phyloP scores from a whole-genome alignment of 2,113 vertebrate genomes.

The Eclectus roratus region DNA sequence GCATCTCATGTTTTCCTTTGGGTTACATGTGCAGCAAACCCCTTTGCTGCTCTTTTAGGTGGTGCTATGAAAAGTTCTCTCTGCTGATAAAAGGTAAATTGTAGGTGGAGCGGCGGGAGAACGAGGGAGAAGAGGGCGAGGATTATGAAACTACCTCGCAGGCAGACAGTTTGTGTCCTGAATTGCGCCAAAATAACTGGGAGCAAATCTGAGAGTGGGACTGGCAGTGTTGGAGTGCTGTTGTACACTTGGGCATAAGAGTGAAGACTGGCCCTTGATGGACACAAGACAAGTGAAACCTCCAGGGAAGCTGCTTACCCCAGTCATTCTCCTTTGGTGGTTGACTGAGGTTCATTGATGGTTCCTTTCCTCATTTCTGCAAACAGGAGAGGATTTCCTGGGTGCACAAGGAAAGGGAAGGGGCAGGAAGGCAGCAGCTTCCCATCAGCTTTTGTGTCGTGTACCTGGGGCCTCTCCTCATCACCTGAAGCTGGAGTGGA shows the following conservation, averaged over 20 bases:
- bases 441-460: neutral
- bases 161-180: neutral
- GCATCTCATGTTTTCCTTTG: slow-evolving; percentile 35
- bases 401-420: neutral
- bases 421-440: neutral
- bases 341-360: neutral
- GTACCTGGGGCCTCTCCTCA: neutral
- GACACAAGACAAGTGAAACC: fast-evolving
- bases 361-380: neutral
- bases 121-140: neutral
- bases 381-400: neutral
- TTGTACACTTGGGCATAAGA: neutral
- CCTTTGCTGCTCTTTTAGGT: neutral
- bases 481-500: neutral
- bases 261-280: neutral
- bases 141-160: neutral
- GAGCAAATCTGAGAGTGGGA: neutral
- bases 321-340: neutral
- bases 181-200: neutral
- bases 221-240: neutral
- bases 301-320: neutral
- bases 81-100: neutral
- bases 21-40: slow-evolving; percentile 13
- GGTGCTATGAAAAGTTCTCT: neutral
- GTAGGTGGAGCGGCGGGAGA: neutral